Conservation (phyloP, 2,888 invertebrate genomes). For the Lordiphosa andalusiaca region DNA sequence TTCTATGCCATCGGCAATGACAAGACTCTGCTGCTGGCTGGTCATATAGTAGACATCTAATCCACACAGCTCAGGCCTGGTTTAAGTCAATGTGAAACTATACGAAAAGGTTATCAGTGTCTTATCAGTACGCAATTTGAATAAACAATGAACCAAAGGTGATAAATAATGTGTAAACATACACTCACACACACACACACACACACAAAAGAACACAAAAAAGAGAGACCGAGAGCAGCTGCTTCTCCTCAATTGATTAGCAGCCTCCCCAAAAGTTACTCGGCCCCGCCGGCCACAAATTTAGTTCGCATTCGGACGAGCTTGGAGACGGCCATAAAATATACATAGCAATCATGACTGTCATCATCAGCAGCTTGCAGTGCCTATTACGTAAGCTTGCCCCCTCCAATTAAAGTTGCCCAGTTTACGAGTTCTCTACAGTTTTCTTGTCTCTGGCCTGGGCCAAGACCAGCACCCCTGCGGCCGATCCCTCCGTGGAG, state of each 20-base stretch:
- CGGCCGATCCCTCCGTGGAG: slow-evolving; percentile 45
- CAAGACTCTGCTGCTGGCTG: slow-evolving; percentile 52
- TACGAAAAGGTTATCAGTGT: slow-evolving; percentile 45
- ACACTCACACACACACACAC: background rate
- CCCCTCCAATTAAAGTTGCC: slow-evolving; percentile 42
- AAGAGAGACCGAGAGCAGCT: slow-evolving; percentile 8
- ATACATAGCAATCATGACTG: slow-evolving; percentile 40
- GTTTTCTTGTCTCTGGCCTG: slow-evolving; percentile 41
- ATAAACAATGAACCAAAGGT: slow-evolving; percentile 44
- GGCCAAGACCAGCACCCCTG: slow-evolving; percentile 29
- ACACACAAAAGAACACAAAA: background rate
- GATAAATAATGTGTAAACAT: slow-evolving; percentile 60
- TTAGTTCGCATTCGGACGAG: slow-evolving; percentile 56
- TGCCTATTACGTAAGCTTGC: slow-evolving; percentile 61
- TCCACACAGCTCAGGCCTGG: slow-evolving; percentile 3
- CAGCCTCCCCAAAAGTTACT: slow-evolving; percentile 24
- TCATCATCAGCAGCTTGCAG: slow-evolving; percentile 36
- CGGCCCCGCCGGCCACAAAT: slow-evolving; percentile 17
- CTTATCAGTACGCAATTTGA: slow-evolving; percentile 44
- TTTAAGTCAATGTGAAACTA: slow-evolving; percentile 13
- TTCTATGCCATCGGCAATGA: slow-evolving; percentile 57
- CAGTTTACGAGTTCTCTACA: slow-evolving; percentile 28
- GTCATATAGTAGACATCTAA: slow-evolving; percentile 62
- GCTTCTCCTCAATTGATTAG: slow-evolving; percentile 12
- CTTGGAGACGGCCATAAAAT: slow-evolving; percentile 42